Evolutionary conservation across 2,797 vertebrate genomes (phyloP), one percentile per base, ranked within the genome.

Genomic region (Odontamblyopus lacepedii): DNA sequence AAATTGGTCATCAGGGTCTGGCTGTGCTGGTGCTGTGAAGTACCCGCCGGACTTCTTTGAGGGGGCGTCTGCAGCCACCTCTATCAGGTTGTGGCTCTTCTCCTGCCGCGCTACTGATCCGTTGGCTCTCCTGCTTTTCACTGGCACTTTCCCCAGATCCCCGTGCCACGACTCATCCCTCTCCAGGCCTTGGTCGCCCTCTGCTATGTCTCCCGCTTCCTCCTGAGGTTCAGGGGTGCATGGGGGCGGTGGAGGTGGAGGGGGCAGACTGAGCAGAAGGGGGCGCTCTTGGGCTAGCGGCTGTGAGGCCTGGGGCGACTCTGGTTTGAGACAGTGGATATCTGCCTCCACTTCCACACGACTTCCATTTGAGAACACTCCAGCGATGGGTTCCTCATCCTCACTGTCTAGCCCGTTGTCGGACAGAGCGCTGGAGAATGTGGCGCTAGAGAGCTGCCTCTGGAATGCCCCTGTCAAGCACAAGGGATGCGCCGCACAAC

Each of bases 391-490:
- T 75, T 98, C 97, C 74, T 99, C 97, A 0, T 99, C 98, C 0
- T 99, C 98, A 0, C 97, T 99, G 93, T 99, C 98, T 5, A 99
- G 93, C 73, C 97, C 98, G 0, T 98, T 99, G 91, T 99, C 97
- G 0, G 98, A 99, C 79, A 99, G 95, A 59, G 98, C 96, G 79
- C 98, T 97, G 80, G 97, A 99, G 87, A 99, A 99, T 0, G 97
- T 98, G 88, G 98, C 97, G 0, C 96, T 98, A 67, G 97, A 98
- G 63, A 98, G 95, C 91, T 99, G 98, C 61, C 98, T 92, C 85
- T 98, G 97, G 91, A 99, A 98, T 6, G 96, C 94, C 72, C 87
- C 89, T 0, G 94, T 88, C n/a, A 93, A 87, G 83, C 95, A 95
- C 68, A 92, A 87, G 0, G 96, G 95, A 75, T 98, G 98, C 44